Conservation (phyloP, 2,797 vertebrate species). For the Alosa sapidissima region DNA sequence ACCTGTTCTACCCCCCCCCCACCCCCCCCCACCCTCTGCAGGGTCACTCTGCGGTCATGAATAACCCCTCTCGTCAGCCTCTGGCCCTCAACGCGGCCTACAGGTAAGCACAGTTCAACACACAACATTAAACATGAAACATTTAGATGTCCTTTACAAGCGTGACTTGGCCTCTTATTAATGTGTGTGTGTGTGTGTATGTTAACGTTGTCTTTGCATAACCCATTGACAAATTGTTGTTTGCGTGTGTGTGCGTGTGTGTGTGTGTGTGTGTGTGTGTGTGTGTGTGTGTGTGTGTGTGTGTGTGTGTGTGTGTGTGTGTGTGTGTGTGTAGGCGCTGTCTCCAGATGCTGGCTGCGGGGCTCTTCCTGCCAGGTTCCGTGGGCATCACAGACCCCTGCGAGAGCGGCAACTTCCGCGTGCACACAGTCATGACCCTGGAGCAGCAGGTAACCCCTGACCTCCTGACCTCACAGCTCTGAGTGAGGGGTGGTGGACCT, state of each 20-base stretch:
- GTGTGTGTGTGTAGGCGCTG: slow-evolving; percentile 79
- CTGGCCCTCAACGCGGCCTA: slow-evolving; percentile 92
- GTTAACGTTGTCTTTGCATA: neutral
- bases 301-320: neutral
- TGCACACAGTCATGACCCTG: slow-evolving; percentile 96
- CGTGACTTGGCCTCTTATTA: neutral
- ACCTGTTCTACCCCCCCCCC: neutral
- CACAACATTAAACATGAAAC: neutral
- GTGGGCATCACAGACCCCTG: slow-evolving; percentile 97
- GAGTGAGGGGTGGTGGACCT: too few species aligned
- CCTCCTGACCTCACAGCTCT: neutral
- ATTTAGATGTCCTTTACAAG: neutral
- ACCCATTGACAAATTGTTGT: neutral
- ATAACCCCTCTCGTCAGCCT: slow-evolving; percentile 94
- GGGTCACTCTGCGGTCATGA: slow-evolving; percentile 98
- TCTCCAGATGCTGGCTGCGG: slow-evolving; percentile 93
- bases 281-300: slow-evolving; percentile 21
- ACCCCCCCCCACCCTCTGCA: slow-evolving; percentile 49
- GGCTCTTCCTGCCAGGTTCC: slow-evolving; percentile 92
- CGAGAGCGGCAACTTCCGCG: slow-evolving; percentile 93
- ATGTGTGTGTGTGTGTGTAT: too few species aligned
- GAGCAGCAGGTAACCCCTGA: slow-evolving; percentile 87
- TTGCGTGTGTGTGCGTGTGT: neutral
- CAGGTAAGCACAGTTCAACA: slow-evolving; percentile 70
- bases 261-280: slow-evolving; percentile 19